Percentiles rank a stretch among this genome's conserved stretches.
Conservation (phyloP, 1,140 invertebrate species). For the Araneus ventricosus region DNA sequence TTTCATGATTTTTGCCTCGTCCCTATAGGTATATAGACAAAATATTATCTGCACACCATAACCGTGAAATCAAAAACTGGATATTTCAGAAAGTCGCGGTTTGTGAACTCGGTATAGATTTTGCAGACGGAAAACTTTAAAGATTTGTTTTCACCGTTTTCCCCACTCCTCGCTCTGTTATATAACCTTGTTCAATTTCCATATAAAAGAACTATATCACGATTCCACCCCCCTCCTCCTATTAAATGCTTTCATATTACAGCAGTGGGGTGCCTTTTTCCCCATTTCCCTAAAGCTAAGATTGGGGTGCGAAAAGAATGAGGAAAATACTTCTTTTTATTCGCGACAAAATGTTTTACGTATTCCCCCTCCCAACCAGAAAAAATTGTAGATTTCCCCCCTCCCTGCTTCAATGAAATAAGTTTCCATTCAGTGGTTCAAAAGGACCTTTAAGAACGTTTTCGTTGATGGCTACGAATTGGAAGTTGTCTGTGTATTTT, state of each 20-base stretch:
- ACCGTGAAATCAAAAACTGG: not conserved
- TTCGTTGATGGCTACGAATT: not conserved
- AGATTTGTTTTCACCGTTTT: conserved; percentile 43
- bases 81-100: not conserved
- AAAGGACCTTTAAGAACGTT: not conserved
- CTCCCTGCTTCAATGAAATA: conserved; percentile 24
- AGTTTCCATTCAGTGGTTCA: conserved; percentile 38
- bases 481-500: conserved; percentile 20
- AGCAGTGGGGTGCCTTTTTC: conserved; percentile 14
- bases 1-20: not conserved
- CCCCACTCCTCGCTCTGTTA: not conserved
- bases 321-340: conserved; percentile 43
- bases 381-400: not conserved
- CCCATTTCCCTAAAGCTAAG: conserved; percentile 41
- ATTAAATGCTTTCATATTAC: conserved; percentile 42
- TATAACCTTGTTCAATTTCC: conserved; percentile 70
- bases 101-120: not conserved
- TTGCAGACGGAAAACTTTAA: not conserved
- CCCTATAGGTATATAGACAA: no score
- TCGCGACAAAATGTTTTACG: conserved; percentile 58
- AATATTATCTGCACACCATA: not conserved
- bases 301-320: conserved; percentile 42
- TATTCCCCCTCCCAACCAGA: not conserved
- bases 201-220: conserved; percentile 74
- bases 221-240: conserved; percentile 5